These are phyloP conservation scores for Odontocerum albicorne DNA, from an alignment of 2,888 invertebrate genomes.

Conservation along the genomic window DNA sequence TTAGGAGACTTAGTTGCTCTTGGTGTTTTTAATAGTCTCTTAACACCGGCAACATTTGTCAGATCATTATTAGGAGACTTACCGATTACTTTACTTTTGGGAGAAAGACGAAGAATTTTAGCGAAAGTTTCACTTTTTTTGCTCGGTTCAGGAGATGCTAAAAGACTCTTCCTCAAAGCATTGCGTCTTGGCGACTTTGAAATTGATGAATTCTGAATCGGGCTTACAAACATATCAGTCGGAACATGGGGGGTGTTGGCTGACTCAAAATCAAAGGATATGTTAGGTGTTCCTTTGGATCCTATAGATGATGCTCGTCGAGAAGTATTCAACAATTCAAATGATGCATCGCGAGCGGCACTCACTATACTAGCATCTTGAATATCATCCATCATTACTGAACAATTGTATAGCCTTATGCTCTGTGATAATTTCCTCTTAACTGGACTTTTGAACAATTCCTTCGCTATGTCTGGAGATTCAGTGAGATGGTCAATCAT, in stretches of 20 bases:
- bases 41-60: neutral
- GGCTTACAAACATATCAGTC: constrained; percentile 37
- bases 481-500: constrained; percentile 52
- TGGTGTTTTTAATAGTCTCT: constrained; percentile 37
- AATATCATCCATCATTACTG: constrained; percentile 42
- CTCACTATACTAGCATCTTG: constrained; percentile 31
- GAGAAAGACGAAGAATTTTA: too few species aligned
- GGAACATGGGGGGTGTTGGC: constrained; percentile 33
- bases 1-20: constrained; percentile 38
- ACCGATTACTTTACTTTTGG: neutral
- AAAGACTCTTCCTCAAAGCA: neutral
- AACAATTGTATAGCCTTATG: constrained; percentile 50
- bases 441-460: constrained; percentile 54
- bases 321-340: constrained; percentile 34
- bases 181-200: neutral
- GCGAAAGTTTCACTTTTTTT: neutral
- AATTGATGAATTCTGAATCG: neutral
- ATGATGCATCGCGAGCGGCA: constrained; percentile 23
- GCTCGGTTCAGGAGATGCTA: neutral
- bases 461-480: constrained; percentile 48
- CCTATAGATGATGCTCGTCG: constrained; percentile 40
- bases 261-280: constrained; percentile 36
- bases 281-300: constrained; percentile 39
- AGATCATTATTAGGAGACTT: neutral
- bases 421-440: constrained; percentile 55